phyloP scores from a whole-genome alignment of 2,113 vertebrate genomes.

The Lichenostomus cassidix region DNA sequence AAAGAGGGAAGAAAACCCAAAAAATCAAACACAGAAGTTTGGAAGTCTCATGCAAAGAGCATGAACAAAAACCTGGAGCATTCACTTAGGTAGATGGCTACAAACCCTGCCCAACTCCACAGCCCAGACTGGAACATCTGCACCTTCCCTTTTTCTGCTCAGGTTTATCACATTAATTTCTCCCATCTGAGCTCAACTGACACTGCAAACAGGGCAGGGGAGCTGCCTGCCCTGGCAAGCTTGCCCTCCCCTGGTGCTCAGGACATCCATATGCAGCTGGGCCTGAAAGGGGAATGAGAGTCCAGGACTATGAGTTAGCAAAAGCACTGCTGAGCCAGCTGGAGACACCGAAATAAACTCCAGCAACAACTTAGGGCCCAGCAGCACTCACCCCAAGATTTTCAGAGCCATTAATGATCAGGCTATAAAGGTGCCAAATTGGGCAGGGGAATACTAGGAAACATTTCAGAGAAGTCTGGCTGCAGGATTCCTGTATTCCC shows the following conservation, averaged over 20 bases:
- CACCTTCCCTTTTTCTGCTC: background rate
- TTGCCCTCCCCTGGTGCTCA: background rate
- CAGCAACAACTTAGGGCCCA: background rate
- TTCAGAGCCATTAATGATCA: background rate
- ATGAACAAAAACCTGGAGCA: rapidly evolving
- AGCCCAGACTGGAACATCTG: background rate
- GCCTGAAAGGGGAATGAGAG: background rate
- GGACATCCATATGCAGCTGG: background rate
- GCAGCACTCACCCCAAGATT: background rate
- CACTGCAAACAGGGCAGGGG: background rate
- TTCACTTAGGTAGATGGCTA: background rate
- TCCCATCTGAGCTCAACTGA: background rate
- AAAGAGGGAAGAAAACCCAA: background rate
- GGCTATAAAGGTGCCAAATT: background rate
- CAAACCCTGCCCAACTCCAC: background rate
- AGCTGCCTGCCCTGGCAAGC: background rate
- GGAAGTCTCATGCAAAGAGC: background rate
- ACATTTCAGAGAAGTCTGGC: background rate
- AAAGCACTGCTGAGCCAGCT: background rate
- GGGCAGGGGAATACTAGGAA: background rate
- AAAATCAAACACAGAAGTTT: background rate
- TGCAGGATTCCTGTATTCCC: background rate
- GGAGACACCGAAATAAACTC: background rate
- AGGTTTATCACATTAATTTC: background rate
- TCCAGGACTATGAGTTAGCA: background rate